Conservation (phyloP, 2,888 invertebrate species). For the Perdita meconis region DNA sequence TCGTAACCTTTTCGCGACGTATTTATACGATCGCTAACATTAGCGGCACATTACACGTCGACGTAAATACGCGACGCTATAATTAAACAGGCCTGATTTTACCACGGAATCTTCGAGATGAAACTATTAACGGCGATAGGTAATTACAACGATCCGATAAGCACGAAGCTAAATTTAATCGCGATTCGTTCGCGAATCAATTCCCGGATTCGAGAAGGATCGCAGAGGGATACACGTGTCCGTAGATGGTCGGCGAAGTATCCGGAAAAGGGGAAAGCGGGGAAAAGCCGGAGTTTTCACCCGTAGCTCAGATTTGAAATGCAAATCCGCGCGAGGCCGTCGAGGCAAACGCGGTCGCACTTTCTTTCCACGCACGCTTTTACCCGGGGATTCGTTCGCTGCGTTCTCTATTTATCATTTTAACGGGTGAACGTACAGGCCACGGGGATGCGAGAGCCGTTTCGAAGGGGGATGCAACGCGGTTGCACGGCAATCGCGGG, state of each 20-base stretch:
- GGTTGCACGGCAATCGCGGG: slow-evolving; percentile 51
- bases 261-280: no score
- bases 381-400: neutral
- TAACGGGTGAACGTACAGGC: slow-evolving; percentile 18
- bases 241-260: no score
- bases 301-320: no score
- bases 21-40: slow-evolving; percentile 28
- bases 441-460: slow-evolving; percentile 32
- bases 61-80: slow-evolving; percentile 38
- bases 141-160: slow-evolving; percentile 19
- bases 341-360: neutral
- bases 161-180: no score
- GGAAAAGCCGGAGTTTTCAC: no score
- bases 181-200: neutral
- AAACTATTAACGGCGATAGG: slow-evolving; percentile 19
- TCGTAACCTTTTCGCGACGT: neutral
- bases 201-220: neutral
- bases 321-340: neutral
- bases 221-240: no score
- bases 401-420: slow-evolving; percentile 28
- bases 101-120: slow-evolving; percentile 22
- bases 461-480: slow-evolving; percentile 51
- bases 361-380: neutral
- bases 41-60: slow-evolving; percentile 11
- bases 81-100: slow-evolving; percentile 42